phyloP scores from a whole-genome alignment of 2,113 vertebrate genomes.

The Colius striatus region DNA sequence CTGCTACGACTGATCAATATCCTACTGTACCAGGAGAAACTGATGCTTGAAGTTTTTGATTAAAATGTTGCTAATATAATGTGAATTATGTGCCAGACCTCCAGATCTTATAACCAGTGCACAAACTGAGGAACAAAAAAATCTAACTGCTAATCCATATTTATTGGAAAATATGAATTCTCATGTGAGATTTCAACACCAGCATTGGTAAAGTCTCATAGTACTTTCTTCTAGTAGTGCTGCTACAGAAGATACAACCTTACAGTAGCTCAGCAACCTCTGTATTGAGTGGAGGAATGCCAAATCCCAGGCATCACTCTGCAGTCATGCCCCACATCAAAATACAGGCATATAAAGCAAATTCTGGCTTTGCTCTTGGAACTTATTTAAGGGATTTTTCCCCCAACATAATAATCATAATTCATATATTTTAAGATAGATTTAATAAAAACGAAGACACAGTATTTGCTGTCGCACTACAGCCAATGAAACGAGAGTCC shows the following conservation, averaged over 20 bases:
- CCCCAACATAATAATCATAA: background rate
- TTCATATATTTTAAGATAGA: background rate
- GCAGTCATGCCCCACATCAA: background rate
- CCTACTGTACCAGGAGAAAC: background rate
- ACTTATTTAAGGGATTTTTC: background rate
- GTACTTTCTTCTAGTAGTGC: background rate
- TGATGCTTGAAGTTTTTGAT: background rate
- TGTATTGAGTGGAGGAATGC: background rate
- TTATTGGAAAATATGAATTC: background rate
- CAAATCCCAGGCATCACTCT: background rate
- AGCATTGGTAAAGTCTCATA: background rate
- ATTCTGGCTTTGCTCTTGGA: background rate
- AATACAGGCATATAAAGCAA: background rate
- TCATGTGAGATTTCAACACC: background rate
- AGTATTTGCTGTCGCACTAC: background rate
- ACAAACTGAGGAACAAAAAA: background rate
- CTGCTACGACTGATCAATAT: background rate
- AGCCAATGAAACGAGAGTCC: background rate
- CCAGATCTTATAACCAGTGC: background rate
- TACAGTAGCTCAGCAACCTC: background rate
- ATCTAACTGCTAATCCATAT: background rate
- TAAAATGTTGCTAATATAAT: background rate
- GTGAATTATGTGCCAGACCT: background rate
- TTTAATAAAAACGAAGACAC: background rate
- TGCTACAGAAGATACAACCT: background rate